These are phyloP conservation scores for Lasius fuliginosus DNA, from an alignment of 2,888 invertebrate genomes.

Conservation along the genomic window DNA sequence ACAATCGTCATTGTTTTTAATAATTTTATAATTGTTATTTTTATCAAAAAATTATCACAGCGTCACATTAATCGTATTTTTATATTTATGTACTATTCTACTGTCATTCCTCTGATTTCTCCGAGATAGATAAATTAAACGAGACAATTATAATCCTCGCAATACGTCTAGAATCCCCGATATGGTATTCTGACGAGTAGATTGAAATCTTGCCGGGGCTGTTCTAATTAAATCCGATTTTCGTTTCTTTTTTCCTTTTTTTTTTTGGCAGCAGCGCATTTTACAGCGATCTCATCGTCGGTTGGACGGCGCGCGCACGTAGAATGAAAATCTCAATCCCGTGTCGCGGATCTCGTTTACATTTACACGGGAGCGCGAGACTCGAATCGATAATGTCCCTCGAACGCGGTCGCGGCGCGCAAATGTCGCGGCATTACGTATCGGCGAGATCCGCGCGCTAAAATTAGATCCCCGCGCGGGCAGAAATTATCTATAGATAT, in stretches of 20 bases:
- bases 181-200: not conserved
- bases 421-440: constrained; percentile 55
- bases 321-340: constrained; percentile 41
- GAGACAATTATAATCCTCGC: not conserved
- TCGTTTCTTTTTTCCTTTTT: not conserved
- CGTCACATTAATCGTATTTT: not conserved
- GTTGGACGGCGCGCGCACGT: not conserved
- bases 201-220: not conserved
- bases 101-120: not conserved
- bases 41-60: not conserved
- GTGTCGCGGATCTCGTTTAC: constrained; percentile 50
- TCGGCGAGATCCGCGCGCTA: constrained; percentile 62
- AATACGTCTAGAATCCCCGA: constrained; percentile 10
- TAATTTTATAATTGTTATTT: not conserved
- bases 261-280: constrained; percentile 10
- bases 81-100: not conserved
- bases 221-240: constrained; percentile 24
- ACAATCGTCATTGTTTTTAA: not conserved
- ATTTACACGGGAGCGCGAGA: constrained; percentile 35
- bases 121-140: not conserved
- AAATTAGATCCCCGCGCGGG: constrained; percentile 69
- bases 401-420: constrained; percentile 30
- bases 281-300: constrained; percentile 17
- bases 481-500: constrained; percentile 70
- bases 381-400: constrained; percentile 55